Percentiles rank a stretch among this genome's conserved stretches.
Conservation (phyloP, 2,113 vertebrate species). For the Pelmatolapia mariae region DNA sequence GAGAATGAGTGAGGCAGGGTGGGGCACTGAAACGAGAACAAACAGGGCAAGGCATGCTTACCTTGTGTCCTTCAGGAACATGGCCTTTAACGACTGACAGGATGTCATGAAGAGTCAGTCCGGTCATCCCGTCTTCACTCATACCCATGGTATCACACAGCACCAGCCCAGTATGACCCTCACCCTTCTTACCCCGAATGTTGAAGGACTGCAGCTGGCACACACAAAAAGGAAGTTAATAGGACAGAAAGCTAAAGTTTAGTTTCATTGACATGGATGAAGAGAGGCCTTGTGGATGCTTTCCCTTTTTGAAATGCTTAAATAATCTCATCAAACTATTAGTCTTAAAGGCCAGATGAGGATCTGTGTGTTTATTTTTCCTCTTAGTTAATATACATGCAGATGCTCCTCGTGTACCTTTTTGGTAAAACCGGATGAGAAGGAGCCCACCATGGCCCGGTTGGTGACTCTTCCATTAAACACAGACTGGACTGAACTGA, state of each 20-base stretch:
- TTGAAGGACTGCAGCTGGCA: conserved; percentile 61
- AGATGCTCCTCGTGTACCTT: conserved; percentile 46
- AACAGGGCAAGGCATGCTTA: neutral
- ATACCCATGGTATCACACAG: conserved; percentile 67
- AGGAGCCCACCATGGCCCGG: conserved; percentile 68
- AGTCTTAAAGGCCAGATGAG: rapidly evolving
- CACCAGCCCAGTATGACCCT: conserved; percentile 15
- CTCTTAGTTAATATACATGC: rapidly evolving
- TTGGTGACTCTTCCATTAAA: conserved; percentile 68
- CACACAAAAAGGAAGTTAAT: neutral
- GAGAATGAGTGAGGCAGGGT: neutral
- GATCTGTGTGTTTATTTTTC: neutral
- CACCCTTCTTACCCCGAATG: conserved; percentile 10
- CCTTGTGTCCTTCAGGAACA: conserved; percentile 66
- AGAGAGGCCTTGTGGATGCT: rapidly evolving
- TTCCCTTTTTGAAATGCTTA: neutral
- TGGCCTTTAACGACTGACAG: conserved; percentile 66
- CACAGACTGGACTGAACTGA: conserved; percentile 71
- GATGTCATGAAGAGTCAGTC: conserved; percentile 62
- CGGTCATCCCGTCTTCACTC: conserved; percentile 28
- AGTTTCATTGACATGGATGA: neutral
- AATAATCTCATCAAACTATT: neutral
- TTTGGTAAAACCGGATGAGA: conserved; percentile 62
- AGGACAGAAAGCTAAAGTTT: neutral
- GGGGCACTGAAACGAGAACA: neutral